Base-by-base conservation (phyloP, 2,113 vertebrate species). In the Myxocyprinus asiaticus region DNA sequence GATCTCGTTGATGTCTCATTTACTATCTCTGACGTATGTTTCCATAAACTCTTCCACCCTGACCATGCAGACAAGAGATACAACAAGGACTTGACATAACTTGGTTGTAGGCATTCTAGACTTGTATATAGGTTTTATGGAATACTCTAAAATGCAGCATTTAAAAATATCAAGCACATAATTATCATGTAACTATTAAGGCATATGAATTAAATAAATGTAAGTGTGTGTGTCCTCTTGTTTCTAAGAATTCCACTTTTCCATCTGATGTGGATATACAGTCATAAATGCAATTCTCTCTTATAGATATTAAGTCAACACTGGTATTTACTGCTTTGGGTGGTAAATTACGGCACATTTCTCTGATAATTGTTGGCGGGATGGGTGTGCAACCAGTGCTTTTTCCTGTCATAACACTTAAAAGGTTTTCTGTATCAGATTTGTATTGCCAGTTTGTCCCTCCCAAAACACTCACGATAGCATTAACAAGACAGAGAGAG, bases 41-140 rank as follows among this genome's bases (percentile, higher is more conserved):
- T 77, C 78, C 83, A 87, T 85, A 80, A 86, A 78, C 68, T 63
- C 55, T 75, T 71, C 82, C 81, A 65, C 67, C 78, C 66, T 71
- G 82, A 48, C 64, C 89, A 85, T 88, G 75, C 88, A 91, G 86
- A 92, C 91, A 79, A 78, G 86, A 74, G 76, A 76, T 72, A 33
- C 22, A 33, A 33, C 22, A 33, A 80, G 86, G 82, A 87, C 87
- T 87, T 67, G 78, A 80, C 62, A 51, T 67, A 56, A 66, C 73
- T 59, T 80, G 33, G 65, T 69, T 69, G 76, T 69, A 42, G 14
- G 58, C 44, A 48, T 11, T 68, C 43, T 47, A 43, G 22, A 33
- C 22, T 33, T 33, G 22, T 33, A n/a, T n/a, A n/a, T n/a, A n/a
- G n/a, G n/a, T n/a, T n/a, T n/a, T n/a, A n/a, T n/a, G n/a, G n/a